Evolutionary conservation across 2,888 invertebrate species (phyloP).

Genomic region (Pristionchus fissidentatus): DNA sequence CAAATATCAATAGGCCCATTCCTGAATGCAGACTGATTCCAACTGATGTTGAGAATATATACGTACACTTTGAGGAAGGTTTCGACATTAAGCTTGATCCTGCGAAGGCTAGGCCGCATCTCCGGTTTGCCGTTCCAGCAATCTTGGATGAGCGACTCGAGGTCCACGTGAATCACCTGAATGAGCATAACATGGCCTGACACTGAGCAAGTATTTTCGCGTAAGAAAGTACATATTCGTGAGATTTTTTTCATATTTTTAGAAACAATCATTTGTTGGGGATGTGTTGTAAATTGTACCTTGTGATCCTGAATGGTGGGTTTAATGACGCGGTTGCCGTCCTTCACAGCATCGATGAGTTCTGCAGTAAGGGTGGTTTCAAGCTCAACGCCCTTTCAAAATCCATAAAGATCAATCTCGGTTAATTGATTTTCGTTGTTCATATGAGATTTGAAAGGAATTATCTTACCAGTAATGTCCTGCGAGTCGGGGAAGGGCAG

Average conservation of each 20-base stretch:
- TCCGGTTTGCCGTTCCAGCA: constrained; percentile 67
- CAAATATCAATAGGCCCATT: too few relatives aligned
- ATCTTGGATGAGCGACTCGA: constrained; percentile 61
- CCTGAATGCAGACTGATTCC: too few relatives aligned
- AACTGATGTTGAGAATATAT: neutral
- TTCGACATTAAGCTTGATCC: constrained; percentile 71
- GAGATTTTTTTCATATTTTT: constrained; percentile 62
- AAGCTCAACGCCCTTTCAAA: neutral
- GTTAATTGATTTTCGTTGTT: too few relatives aligned
- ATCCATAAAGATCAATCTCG: too few relatives aligned
- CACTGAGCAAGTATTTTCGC: constrained; percentile 67
- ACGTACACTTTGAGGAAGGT: constrained; percentile 65
- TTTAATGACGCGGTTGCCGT: constrained; percentile 64
- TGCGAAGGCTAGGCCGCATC: constrained; percentile 65
- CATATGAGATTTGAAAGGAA: too few relatives aligned
- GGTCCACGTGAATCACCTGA: constrained; percentile 49
- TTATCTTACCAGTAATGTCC: constrained; percentile 61
- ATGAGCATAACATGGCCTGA: constrained; percentile 56
- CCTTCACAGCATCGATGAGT: constrained; percentile 62
- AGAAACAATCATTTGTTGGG: too few relatives aligned
- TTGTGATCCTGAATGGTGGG: constrained; percentile 70
- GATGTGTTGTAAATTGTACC: too few relatives aligned
- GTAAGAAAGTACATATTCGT: constrained; percentile 65
- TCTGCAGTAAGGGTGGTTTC: constrained; percentile 50
- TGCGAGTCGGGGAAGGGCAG: constrained; percentile 70